phyloP scores from a whole-genome alignment of 2,113 vertebrate species.

The Ophiodon elongatus region DNA sequence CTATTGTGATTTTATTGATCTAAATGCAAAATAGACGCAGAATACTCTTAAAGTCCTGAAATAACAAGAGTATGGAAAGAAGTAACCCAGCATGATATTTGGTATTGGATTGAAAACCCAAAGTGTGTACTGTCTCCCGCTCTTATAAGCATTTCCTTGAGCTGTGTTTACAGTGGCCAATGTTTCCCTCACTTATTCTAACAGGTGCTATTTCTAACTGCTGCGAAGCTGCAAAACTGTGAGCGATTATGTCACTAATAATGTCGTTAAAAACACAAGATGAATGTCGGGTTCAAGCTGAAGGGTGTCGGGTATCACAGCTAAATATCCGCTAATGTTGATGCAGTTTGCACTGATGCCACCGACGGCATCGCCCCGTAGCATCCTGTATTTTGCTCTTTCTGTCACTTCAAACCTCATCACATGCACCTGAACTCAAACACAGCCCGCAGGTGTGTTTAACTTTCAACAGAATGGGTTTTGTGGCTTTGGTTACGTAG shows the following conservation, averaged over 20 bases:
- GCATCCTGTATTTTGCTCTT: background rate
- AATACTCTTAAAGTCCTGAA: background rate
- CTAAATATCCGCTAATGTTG: background rate
- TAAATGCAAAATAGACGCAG: background rate
- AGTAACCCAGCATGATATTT: background rate
- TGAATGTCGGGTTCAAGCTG: background rate
- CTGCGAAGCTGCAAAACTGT: background rate
- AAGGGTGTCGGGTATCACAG: conserved; percentile 3
- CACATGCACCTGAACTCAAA: conserved; percentile 1
- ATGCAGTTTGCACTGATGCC: background rate
- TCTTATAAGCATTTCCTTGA: background rate
- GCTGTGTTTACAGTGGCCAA: background rate
- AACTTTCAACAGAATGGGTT: conserved; percentile 1
- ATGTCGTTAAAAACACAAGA: background rate
- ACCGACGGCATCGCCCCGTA: background rate
- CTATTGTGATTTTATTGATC: background rate
- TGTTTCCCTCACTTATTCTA: background rate
- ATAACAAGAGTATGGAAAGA: background rate
- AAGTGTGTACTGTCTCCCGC: background rate
- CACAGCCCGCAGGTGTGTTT: conserved; percentile 1
- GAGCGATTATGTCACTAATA: background rate
- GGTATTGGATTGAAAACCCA: background rate
- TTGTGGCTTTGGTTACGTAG: background rate
- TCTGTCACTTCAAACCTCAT: background rate
- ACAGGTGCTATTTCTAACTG: background rate